These are phyloP conservation scores for Eudorcas thomsonii DNA, from an alignment of 2,113 vertebrate species.

Conservation along the genomic window DNA sequence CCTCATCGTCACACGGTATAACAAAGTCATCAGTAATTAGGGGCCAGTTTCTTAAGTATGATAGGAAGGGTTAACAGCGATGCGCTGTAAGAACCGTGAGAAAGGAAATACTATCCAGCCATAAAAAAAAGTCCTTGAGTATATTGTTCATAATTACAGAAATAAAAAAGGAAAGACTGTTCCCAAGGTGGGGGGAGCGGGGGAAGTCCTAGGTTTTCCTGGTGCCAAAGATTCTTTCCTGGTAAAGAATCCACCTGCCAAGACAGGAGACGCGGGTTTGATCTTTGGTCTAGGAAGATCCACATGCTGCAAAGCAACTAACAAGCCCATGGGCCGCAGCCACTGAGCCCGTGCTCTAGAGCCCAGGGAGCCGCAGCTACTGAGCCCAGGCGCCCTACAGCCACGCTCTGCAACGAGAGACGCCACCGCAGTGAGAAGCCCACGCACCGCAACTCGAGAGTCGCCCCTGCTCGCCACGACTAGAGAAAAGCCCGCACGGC, in stretches of 20 bases:
- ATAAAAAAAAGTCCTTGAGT: neutral
- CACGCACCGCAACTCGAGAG: neutral
- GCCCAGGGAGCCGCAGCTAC: neutral
- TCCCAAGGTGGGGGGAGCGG: neutral
- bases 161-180: neutral
- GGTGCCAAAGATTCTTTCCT: neutral
- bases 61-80: neutral
- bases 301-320: neutral
- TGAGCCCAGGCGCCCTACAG: neutral
- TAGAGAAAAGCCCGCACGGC: neutral
- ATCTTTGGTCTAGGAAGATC: neutral
- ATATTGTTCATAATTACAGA: neutral
- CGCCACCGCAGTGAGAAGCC: rapidly evolving
- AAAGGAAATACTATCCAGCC: neutral
- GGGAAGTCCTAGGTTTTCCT: neutral
- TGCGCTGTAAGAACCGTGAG: neutral
- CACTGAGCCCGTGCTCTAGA: neutral
- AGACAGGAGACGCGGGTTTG: neutral
- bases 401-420: neutral
- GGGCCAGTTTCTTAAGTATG: neutral
- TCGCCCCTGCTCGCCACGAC: rapidly evolving
- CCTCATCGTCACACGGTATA: neutral
- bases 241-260: neutral
- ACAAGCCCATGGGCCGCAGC: neutral
- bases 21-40: neutral